Base-by-base conservation (phyloP, 2,113 vertebrate genomes). In the Rhynchomys soricoides region DNA sequence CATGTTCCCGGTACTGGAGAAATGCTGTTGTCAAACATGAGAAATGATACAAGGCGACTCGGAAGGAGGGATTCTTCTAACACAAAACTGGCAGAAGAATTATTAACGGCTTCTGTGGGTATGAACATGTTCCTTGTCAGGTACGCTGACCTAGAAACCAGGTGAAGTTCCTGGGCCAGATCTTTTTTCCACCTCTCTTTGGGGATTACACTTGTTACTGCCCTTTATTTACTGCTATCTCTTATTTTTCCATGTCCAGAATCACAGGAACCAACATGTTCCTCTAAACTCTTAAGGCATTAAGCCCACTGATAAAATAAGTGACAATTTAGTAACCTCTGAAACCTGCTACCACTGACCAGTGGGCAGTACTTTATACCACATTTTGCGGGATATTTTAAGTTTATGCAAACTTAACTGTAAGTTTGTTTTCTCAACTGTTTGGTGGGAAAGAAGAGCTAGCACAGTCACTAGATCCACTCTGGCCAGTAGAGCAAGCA, bases 331-430 rank as follows among this genome's bases (percentile, higher is more conserved):
- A 24, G 40, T 77, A 95, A 86, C 43, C 88, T 93, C 68, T 90
- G 92, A 92, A n/a, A 94, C 4, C 22, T 90, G 37, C 71, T 59
- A 96, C 77, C 85, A 92, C 92, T 95, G 50, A 85, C 24, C 48
- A 94, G 12, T 1, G 86, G 16, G 45, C 12, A 97, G 57, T 75
- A 93, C 86, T 52, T 83, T 89, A 92, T 31, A 66, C 1, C 22
- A 91, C n/a, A 81, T 71, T 89, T 94, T 90, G 90, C 45, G 59
- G 90, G 91, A 59, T 52, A 91, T 66, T 93, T 96, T 40, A 96
- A 88, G 40, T 93, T 91, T 94, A 11, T 75, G 11, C 40, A 89
- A 92, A 93, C 24, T 90, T 90, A 83, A 77, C 5, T 93, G 31
- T 79, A 96, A 75, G 26, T 88, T 22, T 87, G 71, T 78, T 88